Evolutionary conservation across 2,888 invertebrate species (phyloP), one percentile per base, ranked within the genome.

Genomic region (Xanthorhoe spadicearia): DNA sequence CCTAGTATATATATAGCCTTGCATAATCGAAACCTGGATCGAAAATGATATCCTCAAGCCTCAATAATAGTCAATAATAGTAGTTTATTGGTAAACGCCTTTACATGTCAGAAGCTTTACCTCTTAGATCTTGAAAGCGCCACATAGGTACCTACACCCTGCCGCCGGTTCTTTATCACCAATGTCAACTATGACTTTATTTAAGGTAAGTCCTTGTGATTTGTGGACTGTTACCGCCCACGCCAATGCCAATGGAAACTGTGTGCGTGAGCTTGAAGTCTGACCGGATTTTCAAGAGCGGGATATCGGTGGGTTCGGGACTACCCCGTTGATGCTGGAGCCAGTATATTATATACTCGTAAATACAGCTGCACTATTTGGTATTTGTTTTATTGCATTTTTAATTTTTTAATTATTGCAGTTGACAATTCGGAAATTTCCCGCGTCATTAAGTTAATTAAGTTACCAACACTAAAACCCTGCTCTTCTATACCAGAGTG

Each of bases 391-490:
- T 4, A 28, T 2, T 28, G 28, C 28, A 5, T 28, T 28, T 28
- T 28, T 28, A 28, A 28, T 4, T 28, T 28, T 5, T 28, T 28
- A 4, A 28, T 28, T 4, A 28, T 28, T 28, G 28, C 28, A 28
- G 28, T 4, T 28, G 28, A 28, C 5, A 28, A 28, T 28, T 28
- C 3, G 5, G 28, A 28, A 4, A 28, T 28, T 28, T 28, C 28
- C 2, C 28, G 28, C 28, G 28, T 28, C 28, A 28, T 28, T 5
- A 28, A 28, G n/a, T n/a, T n/a, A n/a, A n/a, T n/a, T n/a, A 53
- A 53, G 53, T 53, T 53, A 53, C 53, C 35, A 35, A 53, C 53
- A 53, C 35, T 53, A 53, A 53, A 53, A 53, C 53, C 53, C 53
- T 53, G 53, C 35, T 53, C 53, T 53, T 53, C 53, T 19, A 53